phyloP scores from a whole-genome alignment of 2,888 invertebrate species.

The Neoaliturus tenellus region DNA sequence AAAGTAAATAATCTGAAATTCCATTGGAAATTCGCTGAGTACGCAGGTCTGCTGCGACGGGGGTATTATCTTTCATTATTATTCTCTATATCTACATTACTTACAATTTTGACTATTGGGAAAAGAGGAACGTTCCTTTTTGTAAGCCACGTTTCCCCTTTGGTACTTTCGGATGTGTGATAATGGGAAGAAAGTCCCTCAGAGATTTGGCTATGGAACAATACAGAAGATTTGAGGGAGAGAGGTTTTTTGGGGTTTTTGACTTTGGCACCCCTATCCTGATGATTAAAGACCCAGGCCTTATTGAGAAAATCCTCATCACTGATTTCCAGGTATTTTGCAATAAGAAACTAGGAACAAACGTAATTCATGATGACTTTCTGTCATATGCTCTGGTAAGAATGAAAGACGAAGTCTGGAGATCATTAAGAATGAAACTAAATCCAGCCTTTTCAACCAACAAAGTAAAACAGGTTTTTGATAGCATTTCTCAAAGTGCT shows the following conservation, averaged over 20 bases:
- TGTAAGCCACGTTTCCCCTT: conserved; percentile 70
- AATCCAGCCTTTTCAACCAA: background rate
- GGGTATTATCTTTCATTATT: background rate
- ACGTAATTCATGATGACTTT: background rate
- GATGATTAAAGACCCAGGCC: background rate
- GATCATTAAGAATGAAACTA: background rate
- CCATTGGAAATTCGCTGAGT: too few species aligned
- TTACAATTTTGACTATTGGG: conserved; percentile 72
- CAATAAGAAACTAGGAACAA: background rate
- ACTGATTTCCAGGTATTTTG: background rate
- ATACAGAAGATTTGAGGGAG: background rate
- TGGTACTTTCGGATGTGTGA: conserved; percentile 70
- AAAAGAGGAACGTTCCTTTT: conserved; percentile 70
- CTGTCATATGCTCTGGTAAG: background rate
- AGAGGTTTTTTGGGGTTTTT: conserved; percentile 15
- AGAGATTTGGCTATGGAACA: background rate
- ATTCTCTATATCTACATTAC: conserved; percentile 69
- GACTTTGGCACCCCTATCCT: background rate
- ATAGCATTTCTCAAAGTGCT: background rate
- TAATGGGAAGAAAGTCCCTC: conserved; percentile 4
- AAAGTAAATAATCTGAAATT: too few species aligned
- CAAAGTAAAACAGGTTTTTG: background rate
- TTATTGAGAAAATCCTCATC: background rate
- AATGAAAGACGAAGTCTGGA: background rate
- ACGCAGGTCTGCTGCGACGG: too few species aligned